Conservation (phyloP, 2,113 vertebrate genomes). For the Orcinus orca region DNA sequence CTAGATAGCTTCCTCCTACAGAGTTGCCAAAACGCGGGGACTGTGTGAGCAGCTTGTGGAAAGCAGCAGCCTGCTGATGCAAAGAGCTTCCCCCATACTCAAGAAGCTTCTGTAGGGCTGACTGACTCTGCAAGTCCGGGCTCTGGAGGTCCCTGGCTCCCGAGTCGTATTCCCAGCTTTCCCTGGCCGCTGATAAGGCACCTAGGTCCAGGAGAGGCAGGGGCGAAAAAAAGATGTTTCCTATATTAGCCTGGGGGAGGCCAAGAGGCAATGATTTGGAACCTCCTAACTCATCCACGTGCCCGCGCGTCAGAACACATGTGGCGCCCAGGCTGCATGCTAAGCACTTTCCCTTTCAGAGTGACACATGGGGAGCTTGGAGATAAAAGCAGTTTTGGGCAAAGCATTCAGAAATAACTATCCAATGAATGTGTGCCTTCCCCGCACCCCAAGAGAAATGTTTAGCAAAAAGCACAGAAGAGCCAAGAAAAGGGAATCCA, state of each 20-base stretch:
- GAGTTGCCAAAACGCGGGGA: conserved; percentile 61
- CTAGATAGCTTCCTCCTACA: conserved; percentile 82
- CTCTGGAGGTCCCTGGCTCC: conserved; percentile 87
- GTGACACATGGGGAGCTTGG: not conserved
- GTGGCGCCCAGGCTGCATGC: conserved; percentile 14
- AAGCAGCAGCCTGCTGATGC: conserved; percentile 68
- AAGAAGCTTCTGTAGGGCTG: conserved; percentile 75
- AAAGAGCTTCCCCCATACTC: conserved; percentile 62
- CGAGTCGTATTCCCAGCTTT: conserved; percentile 89
- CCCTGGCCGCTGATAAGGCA: conserved; percentile 83
- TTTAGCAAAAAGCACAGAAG: not conserved
- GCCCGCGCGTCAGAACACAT: conserved; percentile 27
- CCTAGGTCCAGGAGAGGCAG: conserved; percentile 75
- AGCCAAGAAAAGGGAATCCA: not conserved
- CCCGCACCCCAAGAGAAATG: not conserved
- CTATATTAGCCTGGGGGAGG: conserved; percentile 47
- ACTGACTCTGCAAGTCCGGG: conserved; percentile 79
- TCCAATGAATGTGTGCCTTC: not conserved
- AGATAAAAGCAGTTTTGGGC: conserved; percentile 48
- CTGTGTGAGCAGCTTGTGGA: conserved; percentile 81
- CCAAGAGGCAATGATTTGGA: conserved; percentile 3
- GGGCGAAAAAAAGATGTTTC: conserved; percentile 42
- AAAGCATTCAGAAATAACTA: conserved; percentile 51
- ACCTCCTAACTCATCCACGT: not conserved
- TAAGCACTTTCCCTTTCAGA: conserved; percentile 58